Conservation (phyloP, 2,113 vertebrate species). For the Oreochromis niloticus region DNA sequence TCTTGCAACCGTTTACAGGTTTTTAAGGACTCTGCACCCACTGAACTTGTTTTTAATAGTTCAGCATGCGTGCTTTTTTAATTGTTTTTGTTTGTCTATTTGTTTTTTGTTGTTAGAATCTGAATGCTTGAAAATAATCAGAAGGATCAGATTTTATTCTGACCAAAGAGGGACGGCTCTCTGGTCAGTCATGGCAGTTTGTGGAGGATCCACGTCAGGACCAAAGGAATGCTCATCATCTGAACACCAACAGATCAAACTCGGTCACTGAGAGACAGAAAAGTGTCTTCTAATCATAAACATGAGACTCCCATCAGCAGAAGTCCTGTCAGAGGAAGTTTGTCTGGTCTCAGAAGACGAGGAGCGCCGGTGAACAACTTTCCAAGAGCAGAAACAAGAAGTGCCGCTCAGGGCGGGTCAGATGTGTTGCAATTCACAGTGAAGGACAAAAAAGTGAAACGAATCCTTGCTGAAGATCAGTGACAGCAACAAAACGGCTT, state of each 20-base stretch:
- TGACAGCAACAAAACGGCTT: not conserved
- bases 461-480: not conserved
- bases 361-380: not conserved
- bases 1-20: not conserved
- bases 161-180: not conserved
- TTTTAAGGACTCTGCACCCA: not conserved
- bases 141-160: not conserved
- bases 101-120: not conserved
- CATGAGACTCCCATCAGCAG: not conserved
- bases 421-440: not conserved
- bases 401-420: fast-evolving
- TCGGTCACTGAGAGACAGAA: not conserved
- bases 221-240: not conserved
- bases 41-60: not conserved
- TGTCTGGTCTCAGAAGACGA: not conserved
- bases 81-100: not conserved
- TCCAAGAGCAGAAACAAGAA: not conserved
- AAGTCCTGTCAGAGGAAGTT: not conserved
- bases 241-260: not conserved
- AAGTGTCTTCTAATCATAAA: not conserved
- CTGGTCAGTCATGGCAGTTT: not conserved
- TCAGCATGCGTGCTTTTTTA: not conserved
- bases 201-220: not conserved
- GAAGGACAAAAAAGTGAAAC: not conserved
- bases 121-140: not conserved